Percentiles rank a stretch among this genome's conserved stretches.
Evolutionary conservation across 2,113 vertebrate species (phyloP).

Genomic region (Siniperca chuatsi): DNA sequence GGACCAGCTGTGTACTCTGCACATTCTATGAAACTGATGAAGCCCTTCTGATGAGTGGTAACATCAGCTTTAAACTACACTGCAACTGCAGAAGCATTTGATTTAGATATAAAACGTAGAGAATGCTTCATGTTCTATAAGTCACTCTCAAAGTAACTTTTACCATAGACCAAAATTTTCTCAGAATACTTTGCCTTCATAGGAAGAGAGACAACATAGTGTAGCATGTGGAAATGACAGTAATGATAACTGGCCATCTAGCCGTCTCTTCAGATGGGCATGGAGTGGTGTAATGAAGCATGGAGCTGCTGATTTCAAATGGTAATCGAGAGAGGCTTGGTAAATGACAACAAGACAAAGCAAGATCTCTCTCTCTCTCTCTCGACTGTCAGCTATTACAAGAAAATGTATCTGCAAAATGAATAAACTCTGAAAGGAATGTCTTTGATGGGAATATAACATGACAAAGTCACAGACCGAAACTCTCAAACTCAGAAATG

Average conservation of each 20-base stretch:
- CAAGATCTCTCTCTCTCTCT: background rate
- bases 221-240: background rate
- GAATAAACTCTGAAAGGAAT: slow-evolving; percentile 45
- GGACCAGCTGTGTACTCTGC: background rate
- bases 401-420: slow-evolving; percentile 42
- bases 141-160: background rate
- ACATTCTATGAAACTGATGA: background rate
- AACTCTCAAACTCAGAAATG: slow-evolving; percentile 51
- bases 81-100: background rate
- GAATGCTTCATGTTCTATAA: background rate
- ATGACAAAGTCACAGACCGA: slow-evolving; percentile 60
- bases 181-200: background rate
- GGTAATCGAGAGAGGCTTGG: slow-evolving; percentile 35
- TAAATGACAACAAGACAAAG: slow-evolving; percentile 50
- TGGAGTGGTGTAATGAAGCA: slow-evolving; percentile 42
- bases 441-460: slow-evolving; percentile 63
- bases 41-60: background rate
- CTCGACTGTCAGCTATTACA: slow-evolving; percentile 36
- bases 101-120: background rate
- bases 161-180: background rate
- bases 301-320: slow-evolving; percentile 48
- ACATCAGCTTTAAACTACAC: background rate
- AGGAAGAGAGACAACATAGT: background rate
- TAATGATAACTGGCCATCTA: slow-evolving; percentile 5
- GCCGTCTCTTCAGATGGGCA: background rate